Base-by-base conservation (phyloP, 37 sponge, comb jelly and placozoan genomes). In the Crambe crambe region DNA sequence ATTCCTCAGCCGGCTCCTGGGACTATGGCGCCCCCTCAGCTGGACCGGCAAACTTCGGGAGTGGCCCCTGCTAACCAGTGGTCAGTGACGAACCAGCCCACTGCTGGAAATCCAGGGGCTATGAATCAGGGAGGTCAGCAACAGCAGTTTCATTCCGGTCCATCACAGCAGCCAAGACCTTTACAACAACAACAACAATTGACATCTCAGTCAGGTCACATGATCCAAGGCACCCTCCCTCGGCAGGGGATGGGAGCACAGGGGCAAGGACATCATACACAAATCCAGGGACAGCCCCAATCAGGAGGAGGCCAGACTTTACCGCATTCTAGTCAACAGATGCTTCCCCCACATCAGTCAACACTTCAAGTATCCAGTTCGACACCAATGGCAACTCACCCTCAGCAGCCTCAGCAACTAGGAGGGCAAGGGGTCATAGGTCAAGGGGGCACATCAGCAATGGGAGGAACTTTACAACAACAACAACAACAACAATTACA, bases 1-100 rank as follows among this genome's bases (percentile, higher is more conserved):
- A 64, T 42, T 17, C 58, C 40, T 43, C 81, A 67, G n/a, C 58
- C 51, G 2, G n/a, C 63, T 57, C 20, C 59, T 58, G 59, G 59
- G n/a, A n/a, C n/a, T n/a, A 15, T 47, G 2, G 66, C 30, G 5
- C 10, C 35, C 10, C 62, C 37, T 23, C 77, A 56, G 22, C 59
- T 38, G 56, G 62, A 68, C 21, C 51, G 17, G 68, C 76, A 65
- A 56, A 18, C 30, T 8, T 23, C 35, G n/a, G 58, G n/a, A 42
- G 75, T 3, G 4, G 42, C 22, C 23, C 29, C 77, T 27, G 41
- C 60, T 25, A 31, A 27, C 60, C 44, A 21, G 21, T 66, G 37
- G 40, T 56, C 56, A 30, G 20, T 10, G 6, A 6, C 47, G 1
- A 12, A 27, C 5, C 56, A 44, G 4, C 29, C 60, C 25, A 56